Percentiles rank a stretch among this genome's conserved stretches.
Conservation (phyloP, 2,797 vertebrate species). For the Alfaro cultratus region DNA sequence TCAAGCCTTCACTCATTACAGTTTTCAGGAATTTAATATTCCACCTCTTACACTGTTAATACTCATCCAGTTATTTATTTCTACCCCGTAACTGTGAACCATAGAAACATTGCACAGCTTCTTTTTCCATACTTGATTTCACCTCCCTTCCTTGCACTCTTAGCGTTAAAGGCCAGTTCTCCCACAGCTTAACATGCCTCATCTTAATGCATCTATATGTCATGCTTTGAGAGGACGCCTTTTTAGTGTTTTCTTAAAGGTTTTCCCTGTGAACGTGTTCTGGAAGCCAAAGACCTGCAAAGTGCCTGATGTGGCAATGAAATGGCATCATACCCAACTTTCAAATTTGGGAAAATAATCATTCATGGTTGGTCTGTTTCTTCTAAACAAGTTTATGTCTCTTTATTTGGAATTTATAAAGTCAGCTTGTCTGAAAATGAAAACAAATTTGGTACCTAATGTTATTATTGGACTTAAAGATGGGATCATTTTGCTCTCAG, state of each 20-base stretch:
- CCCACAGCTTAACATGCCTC: slow-evolving; percentile 32
- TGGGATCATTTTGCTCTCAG: slow-evolving; percentile 12
- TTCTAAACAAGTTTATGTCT: neutral
- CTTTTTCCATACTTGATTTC: slow-evolving; percentile 12
- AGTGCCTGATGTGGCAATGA: slow-evolving; percentile 77
- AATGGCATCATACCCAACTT: slow-evolving; percentile 23
- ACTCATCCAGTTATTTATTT: slow-evolving; percentile 68
- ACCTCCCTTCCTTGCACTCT: slow-evolving; percentile 26
- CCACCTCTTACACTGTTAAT: slow-evolving; percentile 61
- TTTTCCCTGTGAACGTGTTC: slow-evolving; percentile 59
- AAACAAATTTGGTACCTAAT: slow-evolving; percentile 6
- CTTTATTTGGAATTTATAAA: slow-evolving; percentile 1
- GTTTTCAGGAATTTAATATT: slow-evolving; percentile 48
- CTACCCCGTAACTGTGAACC: slow-evolving; percentile 65
- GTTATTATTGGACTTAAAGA: slow-evolving; percentile 22
- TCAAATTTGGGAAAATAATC: slow-evolving; percentile 9
- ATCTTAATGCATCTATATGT: slow-evolving; percentile 37
- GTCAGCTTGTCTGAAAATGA: slow-evolving; percentile 34
- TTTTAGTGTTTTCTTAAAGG: slow-evolving; percentile 73
- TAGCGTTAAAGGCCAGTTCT: slow-evolving; percentile 34
- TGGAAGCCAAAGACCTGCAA: slow-evolving; percentile 80
- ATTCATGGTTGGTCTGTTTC: slow-evolving; percentile 15
- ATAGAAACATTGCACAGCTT: slow-evolving; percentile 46
- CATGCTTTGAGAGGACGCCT: slow-evolving; percentile 55
- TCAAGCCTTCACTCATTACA: slow-evolving; percentile 34